Evolutionary conservation across 2,888 invertebrate species (phyloP), one percentile per base, ranked within the genome.

Genomic region (Apocheima hispidaria): DNA sequence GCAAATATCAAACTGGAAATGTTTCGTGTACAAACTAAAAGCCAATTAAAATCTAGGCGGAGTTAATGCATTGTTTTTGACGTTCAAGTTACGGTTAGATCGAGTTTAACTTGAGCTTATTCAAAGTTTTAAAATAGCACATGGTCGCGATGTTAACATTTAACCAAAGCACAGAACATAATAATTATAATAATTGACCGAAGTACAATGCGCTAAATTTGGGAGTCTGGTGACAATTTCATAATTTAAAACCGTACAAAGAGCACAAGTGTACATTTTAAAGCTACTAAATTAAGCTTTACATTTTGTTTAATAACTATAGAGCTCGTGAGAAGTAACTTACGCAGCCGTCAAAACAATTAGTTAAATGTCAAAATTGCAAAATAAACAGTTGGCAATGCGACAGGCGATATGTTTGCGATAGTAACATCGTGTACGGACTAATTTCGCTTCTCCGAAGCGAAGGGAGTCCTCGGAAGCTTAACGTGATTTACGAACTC

Each of bases 321-420:
- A 38, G 40, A 53, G 18, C 54, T 60, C 54, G 60, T 63, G 63
- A 51, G 41, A 23, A 60, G 38, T 60, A 68, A 62, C 35, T 59
- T 64, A 51, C 53, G 65, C 60, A 69, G 61, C 64, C 65, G 63
- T 60, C 56, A 63, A 71, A 60, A 69, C 65, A 53, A 75, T 74
- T 74, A 68, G 70, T 74, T 68, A 64, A 62, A 66, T 68, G 70
- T 70, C 74, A 72, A 71, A 77, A 71, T 67, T 63, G 60, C 69
- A 66, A 70, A 71, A 66, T 72, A 65, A 67, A 66, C 67, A 71
- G 67, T 66, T 72, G 66, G 69, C 68, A 63, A 57, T 66, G 68
- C 62, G 75, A 76, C 74, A 72, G 73, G 73, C 77, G 78, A 81
- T 82, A 78, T 76, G 80, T 78, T 79, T 79, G 78, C 77, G 75